A percentile compares a stretch with the other conserved stretches of the same genome.
phyloP scores from a whole-genome alignment of 2,797 vertebrate genomes.

The Danionella dracula region DNA sequence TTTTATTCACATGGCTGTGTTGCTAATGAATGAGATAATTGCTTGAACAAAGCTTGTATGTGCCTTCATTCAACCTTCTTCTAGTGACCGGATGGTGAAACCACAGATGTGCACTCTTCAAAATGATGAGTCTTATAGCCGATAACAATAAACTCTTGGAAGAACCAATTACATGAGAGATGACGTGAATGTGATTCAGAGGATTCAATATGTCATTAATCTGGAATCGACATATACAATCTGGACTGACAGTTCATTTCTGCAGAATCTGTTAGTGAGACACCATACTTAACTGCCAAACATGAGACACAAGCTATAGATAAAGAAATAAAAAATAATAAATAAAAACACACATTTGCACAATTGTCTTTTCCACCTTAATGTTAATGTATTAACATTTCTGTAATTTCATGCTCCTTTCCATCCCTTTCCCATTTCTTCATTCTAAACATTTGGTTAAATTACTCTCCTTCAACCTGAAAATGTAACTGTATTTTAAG shows the following conservation, averaged over 20 bases:
- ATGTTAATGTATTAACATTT: constrained; percentile 41
- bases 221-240: constrained; percentile 83
- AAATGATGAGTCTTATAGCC: constrained; percentile 80
- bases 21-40: too few relatives aligned
- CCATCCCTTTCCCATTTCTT: constrained; percentile 1
- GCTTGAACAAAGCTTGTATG: too few relatives aligned
- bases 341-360: constrained; percentile 43
- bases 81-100: neutral
- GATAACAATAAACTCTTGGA: constrained; percentile 90
- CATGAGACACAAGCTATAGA: constrained; percentile 31
- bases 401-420: constrained; percentile 18
- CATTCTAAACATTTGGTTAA: constrained; percentile 45
- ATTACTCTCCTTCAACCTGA: constrained; percentile 62
- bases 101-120: constrained; percentile 18
- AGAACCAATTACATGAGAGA: constrained; percentile 86
- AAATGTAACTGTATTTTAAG: constrained; percentile 73
- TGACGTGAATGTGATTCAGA: constrained; percentile 79
- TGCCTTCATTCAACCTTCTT: constrained; percentile 23
- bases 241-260: constrained; percentile 59
- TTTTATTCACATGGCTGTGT: too few relatives aligned
- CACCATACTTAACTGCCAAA: constrained; percentile 56
- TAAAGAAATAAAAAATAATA: constrained; percentile 41
- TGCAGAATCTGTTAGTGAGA: constrained; percentile 58
- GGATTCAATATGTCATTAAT: constrained; percentile 92
- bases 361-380: constrained; percentile 32